Evolutionary conservation across 2,113 vertebrate species (phyloP), one percentile per base, ranked within the genome.

Genomic region (Jacana jacana): DNA sequence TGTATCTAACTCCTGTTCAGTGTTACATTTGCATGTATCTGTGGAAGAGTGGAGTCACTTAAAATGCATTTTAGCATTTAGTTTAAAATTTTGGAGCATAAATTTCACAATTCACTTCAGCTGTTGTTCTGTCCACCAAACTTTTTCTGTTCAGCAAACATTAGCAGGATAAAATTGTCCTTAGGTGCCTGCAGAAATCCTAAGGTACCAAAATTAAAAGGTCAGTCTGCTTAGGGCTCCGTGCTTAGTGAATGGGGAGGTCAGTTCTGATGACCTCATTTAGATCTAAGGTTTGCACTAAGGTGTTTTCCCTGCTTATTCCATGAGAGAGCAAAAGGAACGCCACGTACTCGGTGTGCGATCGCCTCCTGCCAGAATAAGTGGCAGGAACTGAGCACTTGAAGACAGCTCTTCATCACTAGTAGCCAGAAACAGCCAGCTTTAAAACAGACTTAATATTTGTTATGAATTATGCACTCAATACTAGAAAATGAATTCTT

Each of bases 291-390:
- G 42, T 75, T 88, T 91, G 16, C 1, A 1, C 89, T 81, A 27
- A 76, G 48, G 54, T 72, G 11, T 93, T 95, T 95, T 84, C n/a
- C 57, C 33, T 87, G 24, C 86, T 76, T 63, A 17, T 64, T 63
- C 52, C 63, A 31, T 57, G n/a, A 66, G 71, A 48, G 33, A 60
- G 30, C 61, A 72, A 76, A 69, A 68, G 42, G 24, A 84, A 40
- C 31, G 28, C 35, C 33, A 13, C 0, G 3, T 30, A 82, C 54
- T 52, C 55, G 1, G 0, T 49, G 44, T 91, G 65, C 3, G 2
- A 58, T 52, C 11, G 1, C 70, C 27, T 92, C 33, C 80, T 88
- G 55, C 69, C 81, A 73, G n/a, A 94, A 11, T n/a, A 72, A 93
- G 86, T 39, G 80, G 4, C 51, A 81, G 88, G 39, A 86, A 16